These are phyloP conservation scores for Crenuchus spilurus DNA, from an alignment of 2,797 vertebrate genomes.

Conservation along the genomic window DNA sequence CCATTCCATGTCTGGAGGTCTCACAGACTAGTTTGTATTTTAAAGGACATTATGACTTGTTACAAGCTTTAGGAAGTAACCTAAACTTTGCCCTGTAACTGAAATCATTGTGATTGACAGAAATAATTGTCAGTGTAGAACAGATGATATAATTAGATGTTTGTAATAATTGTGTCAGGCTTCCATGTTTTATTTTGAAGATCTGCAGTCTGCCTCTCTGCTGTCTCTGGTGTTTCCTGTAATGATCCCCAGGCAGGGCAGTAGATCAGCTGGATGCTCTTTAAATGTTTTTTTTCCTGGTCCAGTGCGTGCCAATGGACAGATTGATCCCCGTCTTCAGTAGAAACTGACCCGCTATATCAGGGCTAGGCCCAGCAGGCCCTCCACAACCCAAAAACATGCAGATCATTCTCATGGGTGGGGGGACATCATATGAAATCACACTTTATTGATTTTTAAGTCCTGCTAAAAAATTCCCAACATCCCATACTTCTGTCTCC, in stretches of 20 bases:
- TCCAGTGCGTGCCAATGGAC: slow-evolving; percentile 42
- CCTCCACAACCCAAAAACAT: not conserved
- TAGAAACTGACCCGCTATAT: slow-evolving; percentile 37
- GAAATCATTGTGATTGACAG: no score
- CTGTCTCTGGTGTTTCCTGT: no score
- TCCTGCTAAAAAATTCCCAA: not conserved
- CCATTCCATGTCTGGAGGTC: no score
- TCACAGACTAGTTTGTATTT: no score
- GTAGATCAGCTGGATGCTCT: not conserved
- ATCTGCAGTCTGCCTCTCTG: no score
- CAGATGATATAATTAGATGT: no score
- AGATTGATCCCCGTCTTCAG: slow-evolving; percentile 45
- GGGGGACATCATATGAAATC: slow-evolving; percentile 15
- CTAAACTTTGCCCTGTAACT: no score
- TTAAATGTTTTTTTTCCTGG: slow-evolving; percentile 50
- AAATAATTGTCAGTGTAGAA: no score
- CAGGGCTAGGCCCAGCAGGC: not conserved
- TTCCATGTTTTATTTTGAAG: no score
- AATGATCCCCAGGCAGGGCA: not conserved
- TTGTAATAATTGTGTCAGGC: no score
- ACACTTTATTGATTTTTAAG: slow-evolving; percentile 27
- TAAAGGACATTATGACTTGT: no score
- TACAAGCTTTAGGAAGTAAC: no score
- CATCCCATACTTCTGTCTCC: not conserved
- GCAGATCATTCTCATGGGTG: not conserved